A percentile compares a stretch with the other conserved stretches of the same genome.
These are phyloP conservation scores for Gonocerus acuteangulatus DNA, from an alignment of 2,888 invertebrate species.

Conservation along the genomic window DNA sequence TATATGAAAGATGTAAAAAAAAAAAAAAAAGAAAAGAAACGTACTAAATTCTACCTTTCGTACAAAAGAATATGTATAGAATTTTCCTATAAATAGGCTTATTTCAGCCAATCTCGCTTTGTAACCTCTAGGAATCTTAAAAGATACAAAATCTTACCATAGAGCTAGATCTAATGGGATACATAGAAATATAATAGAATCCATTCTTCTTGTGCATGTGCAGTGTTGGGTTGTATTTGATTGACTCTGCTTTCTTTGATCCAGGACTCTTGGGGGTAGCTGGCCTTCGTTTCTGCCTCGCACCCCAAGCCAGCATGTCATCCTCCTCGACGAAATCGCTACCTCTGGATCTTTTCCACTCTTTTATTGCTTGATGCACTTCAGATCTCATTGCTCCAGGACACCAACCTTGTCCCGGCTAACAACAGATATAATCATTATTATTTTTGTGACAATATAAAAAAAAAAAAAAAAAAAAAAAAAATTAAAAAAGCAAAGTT, in stretches of 20 bases:
- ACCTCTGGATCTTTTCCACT: neutral
- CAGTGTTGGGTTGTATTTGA: slow-evolving; percentile 26
- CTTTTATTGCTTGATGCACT: neutral
- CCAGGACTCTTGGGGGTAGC: slow-evolving; percentile 9
- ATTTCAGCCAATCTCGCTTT: too few relatives aligned
- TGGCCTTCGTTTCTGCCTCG: neutral
- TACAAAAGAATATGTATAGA: too few relatives aligned
- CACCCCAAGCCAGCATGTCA: neutral
- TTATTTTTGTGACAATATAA: too few relatives aligned
- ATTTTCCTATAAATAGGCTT: too few relatives aligned
- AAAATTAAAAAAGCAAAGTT: neutral
- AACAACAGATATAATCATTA: too few relatives aligned
- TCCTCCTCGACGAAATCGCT: neutral
- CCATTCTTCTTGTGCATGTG: slow-evolving; percentile 34
- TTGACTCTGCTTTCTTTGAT: neutral
- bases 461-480: too few relatives aligned
- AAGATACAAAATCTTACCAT: slow-evolving; percentile 14
- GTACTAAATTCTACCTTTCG: too few relatives aligned
- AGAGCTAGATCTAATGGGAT: slow-evolving; percentile 24
- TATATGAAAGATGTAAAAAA: too few relatives aligned
- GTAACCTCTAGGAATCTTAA: too few relatives aligned
- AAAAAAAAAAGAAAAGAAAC: too few relatives aligned
- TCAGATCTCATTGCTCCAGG: slow-evolving; percentile 30
- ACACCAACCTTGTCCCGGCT: slow-evolving; percentile 32
- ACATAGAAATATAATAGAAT: slow-evolving; percentile 31